Percentiles rank a stretch among this genome's conserved stretches.
These are phyloP conservation scores for Sebastes cheni DNA, from an alignment of 2,797 vertebrate genomes.

Conservation along the genomic window DNA sequence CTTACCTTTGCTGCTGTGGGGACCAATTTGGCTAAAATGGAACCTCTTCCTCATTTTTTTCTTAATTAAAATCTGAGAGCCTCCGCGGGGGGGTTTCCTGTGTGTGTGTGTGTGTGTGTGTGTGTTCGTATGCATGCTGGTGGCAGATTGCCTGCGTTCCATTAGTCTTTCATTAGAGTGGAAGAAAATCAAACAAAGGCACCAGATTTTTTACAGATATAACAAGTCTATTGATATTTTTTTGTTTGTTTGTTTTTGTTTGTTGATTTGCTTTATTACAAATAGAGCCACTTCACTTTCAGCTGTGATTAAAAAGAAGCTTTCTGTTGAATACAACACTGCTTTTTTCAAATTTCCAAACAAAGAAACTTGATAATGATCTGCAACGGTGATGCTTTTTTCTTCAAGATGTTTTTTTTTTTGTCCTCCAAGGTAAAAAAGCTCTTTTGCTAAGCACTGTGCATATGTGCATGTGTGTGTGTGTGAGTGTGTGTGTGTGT, in stretches of 20 bases:
- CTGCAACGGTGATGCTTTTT: conserved; percentile 9
- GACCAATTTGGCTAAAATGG: conserved; percentile 87
- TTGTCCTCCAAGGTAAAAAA: conserved; percentile 11
- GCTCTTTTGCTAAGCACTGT: conserved; percentile 15
- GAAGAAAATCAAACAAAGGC: conserved; percentile 80
- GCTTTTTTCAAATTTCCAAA: conserved; percentile 5
- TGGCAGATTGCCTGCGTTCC: conserved; percentile 76
- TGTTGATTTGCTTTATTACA: background rate
- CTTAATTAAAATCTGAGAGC: conserved; percentile 87
- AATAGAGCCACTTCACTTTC: background rate
- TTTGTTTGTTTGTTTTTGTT: conserved; percentile 21
- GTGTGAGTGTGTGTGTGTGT: conserved; percentile 35
- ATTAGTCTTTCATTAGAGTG: conserved; percentile 81
- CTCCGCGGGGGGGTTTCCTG: conserved; percentile 62
- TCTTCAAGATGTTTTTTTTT: background rate
- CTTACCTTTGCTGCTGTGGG: conserved; percentile 81
- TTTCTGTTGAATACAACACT: background rate
- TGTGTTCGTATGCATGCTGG: conserved; percentile 57
- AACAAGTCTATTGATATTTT: conserved; percentile 37
- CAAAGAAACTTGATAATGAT: conserved; percentile 25
- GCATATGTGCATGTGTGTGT: conserved; percentile 14
- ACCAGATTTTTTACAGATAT: conserved; percentile 28
- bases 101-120: conserved; percentile 33
- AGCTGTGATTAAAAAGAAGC: conserved; percentile 13
- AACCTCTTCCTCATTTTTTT: conserved; percentile 88